These are phyloP conservation scores for Orycteropus afer DNA, from an alignment of 2,113 vertebrate species.

Conservation along the genomic window DNA sequence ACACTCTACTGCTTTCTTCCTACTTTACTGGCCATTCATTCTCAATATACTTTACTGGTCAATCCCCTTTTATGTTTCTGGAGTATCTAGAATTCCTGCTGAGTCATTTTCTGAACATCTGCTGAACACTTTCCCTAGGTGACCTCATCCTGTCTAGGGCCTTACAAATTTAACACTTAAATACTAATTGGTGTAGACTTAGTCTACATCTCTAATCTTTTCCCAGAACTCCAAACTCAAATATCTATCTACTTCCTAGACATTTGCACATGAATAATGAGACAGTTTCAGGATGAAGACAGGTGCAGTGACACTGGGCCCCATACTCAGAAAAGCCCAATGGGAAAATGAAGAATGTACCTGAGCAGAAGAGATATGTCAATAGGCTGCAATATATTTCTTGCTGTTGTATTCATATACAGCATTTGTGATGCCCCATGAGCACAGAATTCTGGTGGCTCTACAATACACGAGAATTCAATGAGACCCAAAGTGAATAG, in stretches of 20 bases:
- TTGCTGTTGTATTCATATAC: neutral
- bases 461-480: no score
- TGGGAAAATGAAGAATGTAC: neutral
- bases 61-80: neutral
- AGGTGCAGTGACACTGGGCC: neutral
- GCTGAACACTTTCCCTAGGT: neutral
- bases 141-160: neutral
- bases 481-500: neutral
- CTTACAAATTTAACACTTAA: slow-evolving; percentile 13
- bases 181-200: neutral
- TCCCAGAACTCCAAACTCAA: neutral
- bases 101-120: neutral
- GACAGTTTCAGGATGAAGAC: neutral
- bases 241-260: neutral
- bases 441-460: neutral
- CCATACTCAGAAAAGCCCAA: neutral
- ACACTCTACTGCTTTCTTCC: neutral
- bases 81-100: neutral
- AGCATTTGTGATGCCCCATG: neutral
- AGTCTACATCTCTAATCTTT: neutral
- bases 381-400: no score
- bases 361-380: neutral
- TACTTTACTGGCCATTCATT: neutral
- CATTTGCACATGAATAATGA: neutral
- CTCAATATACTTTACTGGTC: neutral